Percentiles rank a stretch among this genome's conserved stretches.
These are phyloP conservation scores for Lutraria rhynchaena DNA, from an alignment of 1,140 invertebrate species.

Conservation along the genomic window DNA sequence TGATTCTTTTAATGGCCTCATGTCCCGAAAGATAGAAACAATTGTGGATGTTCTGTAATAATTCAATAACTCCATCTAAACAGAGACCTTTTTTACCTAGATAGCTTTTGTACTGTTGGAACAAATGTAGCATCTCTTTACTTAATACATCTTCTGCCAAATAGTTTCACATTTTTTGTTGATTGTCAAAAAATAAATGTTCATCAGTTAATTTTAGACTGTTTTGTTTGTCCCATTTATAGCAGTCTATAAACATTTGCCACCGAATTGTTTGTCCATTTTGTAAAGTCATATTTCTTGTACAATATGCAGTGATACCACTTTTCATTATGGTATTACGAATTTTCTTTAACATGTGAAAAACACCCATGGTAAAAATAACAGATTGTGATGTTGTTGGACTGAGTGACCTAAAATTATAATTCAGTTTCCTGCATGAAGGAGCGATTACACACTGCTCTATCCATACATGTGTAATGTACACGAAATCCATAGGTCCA, in stretches of 20 bases:
- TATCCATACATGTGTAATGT: conserved; percentile 44
- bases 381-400: too few relatives aligned
- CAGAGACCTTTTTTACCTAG: conserved; percentile 21
- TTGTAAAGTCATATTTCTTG: conserved; percentile 9
- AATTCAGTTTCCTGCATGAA: too few relatives aligned
- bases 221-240: conserved; percentile 43
- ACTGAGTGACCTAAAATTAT: too few relatives aligned
- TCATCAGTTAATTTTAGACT: conserved; percentile 29
- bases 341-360: conserved; percentile 57
- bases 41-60: conserved; percentile 36
- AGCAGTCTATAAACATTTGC: conserved; percentile 35
- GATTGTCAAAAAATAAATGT: conserved; percentile 26
- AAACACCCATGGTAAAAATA: conserved; percentile 62
- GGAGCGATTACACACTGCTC: conserved; percentile 54
- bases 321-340: conserved; percentile 51
- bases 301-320: conserved; percentile 21
- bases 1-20: conserved; percentile 32
- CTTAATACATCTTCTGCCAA: conserved; percentile 56
- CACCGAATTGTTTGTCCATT: conserved; percentile 4
- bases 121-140: conserved; percentile 38
- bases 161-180: conserved; percentile 58
- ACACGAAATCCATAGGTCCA: conserved; percentile 37
- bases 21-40: conserved; percentile 49
- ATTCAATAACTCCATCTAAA: conserved; percentile 48
- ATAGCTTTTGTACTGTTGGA: conserved; percentile 26